These are phyloP conservation scores for Helicoverpa assulta DNA, from an alignment of 2,888 invertebrate species.

Conservation along the genomic window DNA sequence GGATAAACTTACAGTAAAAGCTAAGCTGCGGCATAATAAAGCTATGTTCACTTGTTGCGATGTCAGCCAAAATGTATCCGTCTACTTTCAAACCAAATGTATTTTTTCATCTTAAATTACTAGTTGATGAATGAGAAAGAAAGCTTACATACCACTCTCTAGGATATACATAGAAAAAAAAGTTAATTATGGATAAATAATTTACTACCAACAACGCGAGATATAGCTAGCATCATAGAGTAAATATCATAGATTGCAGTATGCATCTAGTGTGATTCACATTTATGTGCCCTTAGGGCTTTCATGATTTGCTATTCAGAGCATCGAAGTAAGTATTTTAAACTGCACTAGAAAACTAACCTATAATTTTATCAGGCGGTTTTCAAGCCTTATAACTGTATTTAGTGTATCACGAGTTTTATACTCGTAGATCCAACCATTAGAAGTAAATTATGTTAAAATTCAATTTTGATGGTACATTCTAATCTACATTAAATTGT, in stretches of 20 bases:
- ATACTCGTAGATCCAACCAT: not conserved
- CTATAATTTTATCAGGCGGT: conserved; percentile 5
- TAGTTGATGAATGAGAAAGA: no score
- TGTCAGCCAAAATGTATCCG: no score
- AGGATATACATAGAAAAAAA: no score
- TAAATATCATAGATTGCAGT: no score
- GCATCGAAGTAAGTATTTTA: conserved; percentile 32
- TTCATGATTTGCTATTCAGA: conserved; percentile 32
- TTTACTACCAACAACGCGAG: no score
- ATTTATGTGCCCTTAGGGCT: conserved; percentile 35
- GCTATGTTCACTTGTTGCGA: no score
- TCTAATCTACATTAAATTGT: no score
- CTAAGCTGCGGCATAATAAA: not conserved
- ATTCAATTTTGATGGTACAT: not conserved
- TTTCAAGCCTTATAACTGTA: not conserved
- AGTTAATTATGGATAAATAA: no score
- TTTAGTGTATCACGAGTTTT: not conserved
- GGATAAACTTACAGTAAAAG: conserved; percentile 4
- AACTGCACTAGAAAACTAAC: conserved; percentile 22
- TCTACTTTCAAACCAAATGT: no score
- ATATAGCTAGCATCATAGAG: no score
- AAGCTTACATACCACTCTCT: no score
- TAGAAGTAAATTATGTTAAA: not conserved
- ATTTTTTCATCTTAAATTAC: no score
- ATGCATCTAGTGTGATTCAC: not conserved